A percentile compares a stretch with the other conserved stretches of the same genome.
Conservation (phyloP, 2,888 invertebrate genomes). For the Cryptus viduatorius region DNA sequence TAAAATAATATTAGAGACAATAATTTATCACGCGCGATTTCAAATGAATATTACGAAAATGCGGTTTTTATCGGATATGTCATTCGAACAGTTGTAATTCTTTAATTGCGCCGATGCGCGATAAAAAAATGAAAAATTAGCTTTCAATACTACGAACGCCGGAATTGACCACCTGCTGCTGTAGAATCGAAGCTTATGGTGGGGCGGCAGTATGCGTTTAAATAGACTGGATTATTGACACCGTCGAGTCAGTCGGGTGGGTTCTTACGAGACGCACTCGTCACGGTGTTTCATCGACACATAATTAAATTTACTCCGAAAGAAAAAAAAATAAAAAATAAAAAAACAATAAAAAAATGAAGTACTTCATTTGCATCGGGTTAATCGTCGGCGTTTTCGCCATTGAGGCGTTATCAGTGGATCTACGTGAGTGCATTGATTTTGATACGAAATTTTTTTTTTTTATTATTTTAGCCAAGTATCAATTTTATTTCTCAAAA, state of each 20-base stretch:
- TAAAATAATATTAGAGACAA: too few species aligned
- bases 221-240: constrained; percentile 78
- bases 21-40: too few species aligned
- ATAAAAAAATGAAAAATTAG: too few species aligned
- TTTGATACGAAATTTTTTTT: not conserved
- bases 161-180: constrained; percentile 31
- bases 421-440: constrained; percentile 61
- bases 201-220: constrained; percentile 75
- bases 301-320: not conserved
- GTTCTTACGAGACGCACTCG: constrained; percentile 26
- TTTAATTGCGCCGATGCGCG: too few species aligned
- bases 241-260: constrained; percentile 75
- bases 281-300: not conserved
- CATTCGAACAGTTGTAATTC: too few species aligned
- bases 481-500: not conserved
- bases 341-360: constrained; percentile 29
- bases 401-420: constrained; percentile 19
- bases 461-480: not conserved
- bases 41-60: too few species aligned
- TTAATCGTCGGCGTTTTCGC: constrained; percentile 27
- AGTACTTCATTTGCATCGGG: constrained; percentile 29
- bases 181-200: constrained; percentile 60
- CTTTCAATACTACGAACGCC: constrained; percentile 1
- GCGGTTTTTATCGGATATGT: too few species aligned
- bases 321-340: not conserved